Base-by-base conservation (phyloP, 2,888 invertebrate genomes). In the Diadromus collaris region DNA sequence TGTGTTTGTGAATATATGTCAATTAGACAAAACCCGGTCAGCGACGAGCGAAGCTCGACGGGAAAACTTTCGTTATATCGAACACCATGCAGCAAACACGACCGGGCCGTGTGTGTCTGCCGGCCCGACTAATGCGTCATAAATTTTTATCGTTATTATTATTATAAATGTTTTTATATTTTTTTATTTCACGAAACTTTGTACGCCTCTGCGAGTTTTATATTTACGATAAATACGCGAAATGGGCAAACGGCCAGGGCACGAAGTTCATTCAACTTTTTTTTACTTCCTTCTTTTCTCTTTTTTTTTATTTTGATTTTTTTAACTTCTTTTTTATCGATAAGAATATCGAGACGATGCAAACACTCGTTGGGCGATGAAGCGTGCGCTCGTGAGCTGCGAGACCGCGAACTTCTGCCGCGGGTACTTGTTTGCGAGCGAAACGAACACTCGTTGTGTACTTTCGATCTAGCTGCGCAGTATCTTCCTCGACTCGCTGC, bases 131-230 rank as follows among this genome's bases (percentile, higher is more conserved):
- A 68, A 38, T 19, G n/a, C 10, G 68, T 5, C 34, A 34, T 32
- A 16, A 44, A 32, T 44, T 44, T 67, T 34, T 21, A 19, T 19
- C 38, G 7, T 38, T 38, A 4, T 10, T 34, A 2, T 10, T 34
- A 34, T 34, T 34, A n/a, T n/a, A n/a, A n/a, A n/a, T 34, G 13
- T 38, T 38, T 38, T 13, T 38, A 32, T 32, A 5, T 32, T 32
- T 32, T 32, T 32, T 32, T 10, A 9, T 54, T 32, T 72, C 21
- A 32, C 21, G 65, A 51, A 29, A 63, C 41, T 46, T 65, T 65
- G 5, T 21, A 48, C 65, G 65, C 19, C 6, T 5, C 27, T 21
- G 6, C 24, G 65, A 65, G 34, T 29, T 29, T 29, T 56, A 7
- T 56, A 16, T 56, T 29, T 29, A 27, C 29, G 27, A n/a, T 56